Conservation (phyloP, 2,888 invertebrate species). For the Drosophila gaucha region DNA sequence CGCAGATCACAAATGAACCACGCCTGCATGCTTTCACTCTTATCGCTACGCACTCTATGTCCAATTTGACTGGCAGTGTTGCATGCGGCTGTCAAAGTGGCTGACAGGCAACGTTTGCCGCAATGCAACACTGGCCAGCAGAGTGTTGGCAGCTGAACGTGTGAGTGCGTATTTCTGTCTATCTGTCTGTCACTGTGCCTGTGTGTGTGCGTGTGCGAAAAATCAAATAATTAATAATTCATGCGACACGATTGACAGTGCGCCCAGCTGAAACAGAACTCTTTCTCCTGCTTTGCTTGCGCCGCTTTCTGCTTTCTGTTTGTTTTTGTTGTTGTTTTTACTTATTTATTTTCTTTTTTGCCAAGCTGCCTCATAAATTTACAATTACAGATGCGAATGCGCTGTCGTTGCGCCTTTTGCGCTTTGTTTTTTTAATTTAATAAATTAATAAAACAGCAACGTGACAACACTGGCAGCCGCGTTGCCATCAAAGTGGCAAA, state of each 20-base stretch:
- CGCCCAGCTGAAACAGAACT: slow-evolving; percentile 55
- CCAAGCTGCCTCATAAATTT: slow-evolving; percentile 69
- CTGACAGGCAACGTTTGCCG: slow-evolving; percentile 57
- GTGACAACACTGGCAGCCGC: slow-evolving; percentile 69
- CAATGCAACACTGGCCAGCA: slow-evolving; percentile 71
- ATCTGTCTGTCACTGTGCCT: slow-evolving; percentile 1
- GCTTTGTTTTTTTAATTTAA: slow-evolving; percentile 67
- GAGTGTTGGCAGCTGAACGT: slow-evolving; percentile 22
- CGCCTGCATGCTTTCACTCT: background rate
- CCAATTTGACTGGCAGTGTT: slow-evolving; percentile 34
- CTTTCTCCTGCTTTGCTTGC: slow-evolving; percentile 38
- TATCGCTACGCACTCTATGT: slow-evolving; percentile 1
- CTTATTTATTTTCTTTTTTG: slow-evolving; percentile 36
- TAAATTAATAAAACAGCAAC: slow-evolving; percentile 81
- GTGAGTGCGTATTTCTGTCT: slow-evolving; percentile 9
- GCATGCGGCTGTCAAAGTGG: slow-evolving; percentile 57
- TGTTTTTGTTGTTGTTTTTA: background rate
- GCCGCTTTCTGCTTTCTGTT: slow-evolving; percentile 1
- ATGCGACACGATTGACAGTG: slow-evolving; percentile 78
- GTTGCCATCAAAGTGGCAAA: slow-evolving; percentile 80
- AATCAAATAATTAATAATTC: slow-evolving; percentile 82
- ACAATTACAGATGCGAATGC: slow-evolving; percentile 73
- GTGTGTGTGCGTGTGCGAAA: slow-evolving; percentile 51
- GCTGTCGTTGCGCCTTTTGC: slow-evolving; percentile 36
- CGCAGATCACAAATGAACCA: slow-evolving; percentile 1